Base-by-base conservation (phyloP, 1,140 invertebrate species). In the Diabrotica undecimpunctata region DNA sequence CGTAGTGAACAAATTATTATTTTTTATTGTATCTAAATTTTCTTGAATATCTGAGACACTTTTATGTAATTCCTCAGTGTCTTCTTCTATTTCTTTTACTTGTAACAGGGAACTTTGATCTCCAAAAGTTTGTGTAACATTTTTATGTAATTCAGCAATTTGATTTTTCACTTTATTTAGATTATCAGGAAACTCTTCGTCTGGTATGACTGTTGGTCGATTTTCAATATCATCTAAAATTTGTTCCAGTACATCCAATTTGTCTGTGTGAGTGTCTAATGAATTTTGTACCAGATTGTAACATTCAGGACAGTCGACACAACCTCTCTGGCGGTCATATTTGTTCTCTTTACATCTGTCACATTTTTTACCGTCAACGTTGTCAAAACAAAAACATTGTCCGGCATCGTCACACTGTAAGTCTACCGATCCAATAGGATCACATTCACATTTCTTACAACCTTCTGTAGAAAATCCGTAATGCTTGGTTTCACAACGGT, bases 271-370 rank as follows among this genome's bases (percentile, higher is more conserved):
- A n/a, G 81, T 74, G 75, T 91, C 88, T 0, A 93, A 93, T 0
- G 91, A 89, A 66, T 94, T 89, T 77, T 95, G 90, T 0, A 98
- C 93, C 0, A 99, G 81, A 78, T 94, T 95, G 75, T 98, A 98
- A 77, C 96, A 98, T 12, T 90, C 84, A 0, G 94, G 94, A 80
- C 96, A 98, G 74, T 96, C 90, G 60, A 92, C 80, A 74, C 94
- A 97, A 10, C 92, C 93, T 51, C 86, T 85, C 69, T 94, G 89
- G 36, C 92, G 83, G 75, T 94, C 89, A 72, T 89, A 89, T 77
- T 94, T 96, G 76, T 97, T 97, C 75, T 96, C 93, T 79, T 94
- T 94, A 77, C 96, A 98, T 37, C 91, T 86, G 74, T 98, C 92
- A 76, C 95, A 98, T 14, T 86, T 84, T 62, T 89, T 78, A 11